A percentile compares a stretch with the other conserved stretches of the same genome.
Evolutionary conservation across 2,888 invertebrate species (phyloP).

Genomic region (Cynaeus angustus): DNA sequence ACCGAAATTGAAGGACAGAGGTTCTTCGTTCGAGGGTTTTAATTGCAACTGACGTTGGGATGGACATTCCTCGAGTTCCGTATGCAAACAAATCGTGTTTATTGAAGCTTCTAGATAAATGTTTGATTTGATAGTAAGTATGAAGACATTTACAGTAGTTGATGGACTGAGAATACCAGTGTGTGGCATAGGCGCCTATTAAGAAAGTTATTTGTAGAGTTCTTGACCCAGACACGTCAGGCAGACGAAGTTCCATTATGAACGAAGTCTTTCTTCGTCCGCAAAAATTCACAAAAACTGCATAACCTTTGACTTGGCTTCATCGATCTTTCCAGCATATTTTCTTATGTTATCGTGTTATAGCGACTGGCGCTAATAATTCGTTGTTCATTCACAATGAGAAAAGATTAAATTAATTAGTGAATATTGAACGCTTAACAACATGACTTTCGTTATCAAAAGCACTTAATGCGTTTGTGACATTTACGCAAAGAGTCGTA

Average conservation of each 20-base stretch:
- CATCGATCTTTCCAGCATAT: constrained; percentile 13
- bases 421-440: neutral
- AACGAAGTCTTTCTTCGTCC: constrained; percentile 25
- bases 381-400: constrained; percentile 14
- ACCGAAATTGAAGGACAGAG: constrained; percentile 19
- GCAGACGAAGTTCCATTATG: constrained; percentile 25
- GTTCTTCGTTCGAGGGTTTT: constrained; percentile 3
- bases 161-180: constrained; percentile 35
- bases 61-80: constrained; percentile 14
- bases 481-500: neutral
- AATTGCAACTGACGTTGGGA: constrained; percentile 1
- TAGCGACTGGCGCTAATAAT: constrained; percentile 5
- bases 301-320: constrained; percentile 21
- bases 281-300: constrained; percentile 27
- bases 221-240: constrained; percentile 38
- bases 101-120: constrained; percentile 43
- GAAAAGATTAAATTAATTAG: constrained; percentile 10
- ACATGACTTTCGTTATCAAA: constrained; percentile 8
- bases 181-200: constrained; percentile 44
- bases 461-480: neutral
- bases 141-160: constrained; percentile 29
- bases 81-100: constrained; percentile 31
- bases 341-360: constrained; percentile 25
- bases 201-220: constrained; percentile 38
- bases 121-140: constrained; percentile 37